A percentile compares a stretch with the other conserved stretches of the same genome.
Evolutionary conservation across 2,113 vertebrate species (phyloP).

Genomic region (Dicentrarchus labrax): DNA sequence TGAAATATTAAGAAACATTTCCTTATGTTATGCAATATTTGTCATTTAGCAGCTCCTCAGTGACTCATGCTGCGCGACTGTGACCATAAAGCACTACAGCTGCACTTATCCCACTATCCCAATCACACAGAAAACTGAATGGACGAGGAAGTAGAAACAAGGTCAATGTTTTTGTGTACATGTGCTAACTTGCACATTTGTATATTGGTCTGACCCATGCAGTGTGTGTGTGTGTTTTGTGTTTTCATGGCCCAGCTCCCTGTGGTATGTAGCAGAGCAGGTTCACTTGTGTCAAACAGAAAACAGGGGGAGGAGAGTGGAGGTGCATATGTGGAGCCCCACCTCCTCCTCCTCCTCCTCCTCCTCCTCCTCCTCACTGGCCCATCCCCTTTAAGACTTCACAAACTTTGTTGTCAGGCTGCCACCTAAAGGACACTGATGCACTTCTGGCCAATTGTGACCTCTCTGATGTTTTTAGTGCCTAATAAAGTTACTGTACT

Average conservation of each 20-base stretch:
- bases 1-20: slow-evolving; percentile 11
- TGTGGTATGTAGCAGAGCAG: slow-evolving; percentile 72
- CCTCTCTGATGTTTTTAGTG: background rate
- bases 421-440: slow-evolving; percentile 65
- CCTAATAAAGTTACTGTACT: background rate
- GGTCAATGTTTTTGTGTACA: background rate
- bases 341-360: slow-evolving; percentile 18
- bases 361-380: slow-evolving; percentile 11
- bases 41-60: background rate
- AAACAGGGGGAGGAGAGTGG: slow-evolving; percentile 17
- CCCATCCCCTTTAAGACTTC: background rate
- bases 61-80: background rate
- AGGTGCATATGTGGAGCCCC: slow-evolving; percentile 16
- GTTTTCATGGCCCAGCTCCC: slow-evolving; percentile 26
- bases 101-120: background rate
- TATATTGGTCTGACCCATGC: background rate
- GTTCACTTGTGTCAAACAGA: slow-evolving; percentile 58
- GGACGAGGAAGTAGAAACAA: slow-evolving; percentile 11
- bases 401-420: slow-evolving; percentile 41
- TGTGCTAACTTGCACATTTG: slow-evolving; percentile 11
- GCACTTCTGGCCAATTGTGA: background rate
- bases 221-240: slow-evolving; percentile 40
- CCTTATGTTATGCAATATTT: background rate
- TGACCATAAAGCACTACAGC: background rate
- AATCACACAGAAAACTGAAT: background rate